Conservation (phyloP, 2,888 invertebrate species). For the Dusona sp. region DNA sequence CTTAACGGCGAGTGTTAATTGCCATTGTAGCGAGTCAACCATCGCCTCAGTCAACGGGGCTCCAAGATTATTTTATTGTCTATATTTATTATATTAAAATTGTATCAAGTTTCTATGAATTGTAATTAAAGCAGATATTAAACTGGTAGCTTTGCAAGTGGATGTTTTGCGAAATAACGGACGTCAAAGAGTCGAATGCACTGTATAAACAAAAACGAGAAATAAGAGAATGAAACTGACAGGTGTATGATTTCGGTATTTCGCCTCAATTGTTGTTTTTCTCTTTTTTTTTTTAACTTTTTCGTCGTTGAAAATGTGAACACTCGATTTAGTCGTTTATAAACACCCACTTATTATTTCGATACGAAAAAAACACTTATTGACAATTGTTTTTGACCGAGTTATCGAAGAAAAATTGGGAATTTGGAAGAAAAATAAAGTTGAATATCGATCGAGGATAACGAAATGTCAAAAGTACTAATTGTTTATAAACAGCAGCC, state of each 20-base stretch:
- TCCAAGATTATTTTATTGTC: slow-evolving; percentile 37
- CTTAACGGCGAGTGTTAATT: slow-evolving; percentile 50
- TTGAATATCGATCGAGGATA: background rate
- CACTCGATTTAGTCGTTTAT: background rate
- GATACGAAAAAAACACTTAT: background rate
- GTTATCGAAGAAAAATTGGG: background rate
- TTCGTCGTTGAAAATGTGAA: background rate
- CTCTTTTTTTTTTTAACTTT: background rate
- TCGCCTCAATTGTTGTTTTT: background rate
- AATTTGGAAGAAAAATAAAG: slow-evolving; percentile 10
- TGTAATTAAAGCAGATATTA: background rate
- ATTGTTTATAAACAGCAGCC: background rate
- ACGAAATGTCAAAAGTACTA: background rate
- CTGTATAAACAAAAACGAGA: slow-evolving; percentile 9
- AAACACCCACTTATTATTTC: slow-evolving; percentile 9
- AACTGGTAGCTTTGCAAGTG: background rate
- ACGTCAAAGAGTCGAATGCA: slow-evolving; percentile 10
- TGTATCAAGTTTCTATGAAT: slow-evolving; percentile 18
- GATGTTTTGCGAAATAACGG: slow-evolving; percentile 8
- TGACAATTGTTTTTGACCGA: slow-evolving; percentile 12
- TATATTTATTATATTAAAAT: slow-evolving; percentile 21
- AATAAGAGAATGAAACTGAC: slow-evolving; percentile 13
- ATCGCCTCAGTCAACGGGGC: slow-evolving; percentile 17
- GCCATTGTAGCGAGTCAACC: slow-evolving; percentile 17
- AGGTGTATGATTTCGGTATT: background rate